Base-by-base conservation (phyloP, 2,797 vertebrate species). In the Cirrhinus molitorella region DNA sequence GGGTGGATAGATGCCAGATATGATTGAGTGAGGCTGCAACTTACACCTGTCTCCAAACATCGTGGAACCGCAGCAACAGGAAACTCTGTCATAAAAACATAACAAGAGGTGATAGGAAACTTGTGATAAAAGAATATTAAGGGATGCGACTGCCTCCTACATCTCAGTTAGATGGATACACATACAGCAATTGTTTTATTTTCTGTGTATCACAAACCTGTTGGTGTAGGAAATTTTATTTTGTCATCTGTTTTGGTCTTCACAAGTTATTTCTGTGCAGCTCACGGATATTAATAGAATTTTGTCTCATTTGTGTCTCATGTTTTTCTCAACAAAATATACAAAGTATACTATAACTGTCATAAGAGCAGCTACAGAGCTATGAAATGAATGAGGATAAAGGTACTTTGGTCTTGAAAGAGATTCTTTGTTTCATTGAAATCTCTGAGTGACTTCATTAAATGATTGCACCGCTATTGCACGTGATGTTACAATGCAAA, bases 111-210 rank as follows among this genome's bases (percentile, higher is more conserved):
- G 57, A 25, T n/a, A 31, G 34, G 55, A 83, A 65, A 23, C 61
- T 66, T 80, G 23, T 17, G 55, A 66, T 63, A 73, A 67, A 61
- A 86, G 37, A 77, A 45, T 79, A 80, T 71, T 61, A 77, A 68
- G 55, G 53, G 57, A 57, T 63, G 63, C 0, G n/a, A 40, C n/a
- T 72, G 17, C 49, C n/a, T 70, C 49, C 49, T 55, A 57, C 37
- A 21, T 80, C 57, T 68, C 16, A 68, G n/a, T 57, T 28, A 57
- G 79, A 80, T 31, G 23, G 34, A 57, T 80, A n/a, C 49, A 68
- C 11, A 28, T 10, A 68, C 23, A 57, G 37, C 10, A 57, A n/a
- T 71, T 14, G 19, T 59, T 47, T 47, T 4, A 57, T 74, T 23
- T 74, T 55, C 21, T 40, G 31, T 49, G 2, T 57, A 14, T 57